Base-by-base conservation (phyloP, 1,140 invertebrate species). In the Micrasema longulum region DNA sequence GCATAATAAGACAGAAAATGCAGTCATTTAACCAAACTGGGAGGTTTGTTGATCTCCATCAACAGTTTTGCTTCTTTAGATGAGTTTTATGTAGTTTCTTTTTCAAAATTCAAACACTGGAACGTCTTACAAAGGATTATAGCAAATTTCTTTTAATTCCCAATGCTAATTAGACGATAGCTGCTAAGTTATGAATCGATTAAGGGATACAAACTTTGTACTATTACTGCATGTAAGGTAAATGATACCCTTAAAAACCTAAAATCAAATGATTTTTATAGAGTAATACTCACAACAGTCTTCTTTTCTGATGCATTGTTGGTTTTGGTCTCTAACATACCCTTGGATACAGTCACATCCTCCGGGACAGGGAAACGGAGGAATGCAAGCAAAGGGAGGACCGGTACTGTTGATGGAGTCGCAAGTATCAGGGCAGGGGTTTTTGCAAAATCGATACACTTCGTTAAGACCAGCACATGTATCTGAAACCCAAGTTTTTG, bases 401-500 rank as follows among this genome's bases (percentile, higher is more conserved):
- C 35, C n/a, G 5, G 12, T 10, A 23, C 10, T 12, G 6, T 23
- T 45, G 1, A 68, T 62, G 5, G 26, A 35, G 7, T 68, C 38
- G 26, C 73, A 74, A 45, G 73, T 66, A 20, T 74, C 62, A 7
- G 47, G 67, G 45, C 72, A 74, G 5, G 62, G 57, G 9, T 74
- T 55, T 26, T 65, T 60, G 41, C 62, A 63, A 7, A 48, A 23
- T 9, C 20, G 16, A 22, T 65, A 74, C 22, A 66, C 64, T 60
- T 74, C 72, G 23, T 74, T 70, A n/a, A n/a, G n/a, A n/a, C n/a
- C n/a, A n/a, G n/a, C n/a, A n/a, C n/a, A n/a, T n/a, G n/a, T n/a
- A n/a, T n/a, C n/a, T n/a, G n/a, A n/a, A n/a, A n/a, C n/a, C n/a
- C n/a, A n/a, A n/a, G n/a, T n/a, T n/a, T n/a, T n/a, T n/a, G n/a